These are phyloP conservation scores for Sciurus vulgaris DNA, from an alignment of 2,797 vertebrate genomes.

Conservation along the genomic window DNA sequence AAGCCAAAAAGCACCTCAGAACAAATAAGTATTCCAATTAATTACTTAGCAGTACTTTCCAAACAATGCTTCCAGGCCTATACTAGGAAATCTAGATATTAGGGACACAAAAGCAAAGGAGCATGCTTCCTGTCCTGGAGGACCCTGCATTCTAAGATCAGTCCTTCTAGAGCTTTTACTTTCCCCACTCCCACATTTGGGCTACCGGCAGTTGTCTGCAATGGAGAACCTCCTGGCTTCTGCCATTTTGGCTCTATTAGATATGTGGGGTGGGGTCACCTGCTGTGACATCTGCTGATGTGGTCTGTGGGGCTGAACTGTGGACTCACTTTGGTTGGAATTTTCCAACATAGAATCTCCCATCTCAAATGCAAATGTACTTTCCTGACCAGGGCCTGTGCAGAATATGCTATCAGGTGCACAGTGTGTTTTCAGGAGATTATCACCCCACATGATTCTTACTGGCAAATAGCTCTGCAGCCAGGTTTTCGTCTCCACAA, in stretches of 20 bases:
- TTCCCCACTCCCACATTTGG: neutral
- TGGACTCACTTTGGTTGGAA: neutral
- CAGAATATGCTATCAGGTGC: neutral
- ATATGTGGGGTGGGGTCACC: neutral
- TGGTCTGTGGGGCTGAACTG: neutral
- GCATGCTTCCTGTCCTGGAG: neutral
- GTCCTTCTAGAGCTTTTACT: neutral
- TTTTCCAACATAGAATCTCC: neutral
- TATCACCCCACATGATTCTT: constrained; percentile 3
- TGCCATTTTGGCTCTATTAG: neutral
- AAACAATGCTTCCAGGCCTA: neutral
- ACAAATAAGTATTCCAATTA: neutral
- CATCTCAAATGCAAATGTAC: neutral
- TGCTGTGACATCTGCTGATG: neutral
- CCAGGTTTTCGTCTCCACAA: neutral
- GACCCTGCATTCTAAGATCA: neutral
- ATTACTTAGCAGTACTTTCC: neutral
- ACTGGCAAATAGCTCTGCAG: neutral
- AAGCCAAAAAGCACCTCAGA: neutral
- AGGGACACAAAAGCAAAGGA: neutral
- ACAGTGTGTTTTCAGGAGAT: constrained; percentile 36
- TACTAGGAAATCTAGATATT: neutral
- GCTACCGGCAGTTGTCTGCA: neutral
- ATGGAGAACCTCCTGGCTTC: neutral
- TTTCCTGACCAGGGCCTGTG: neutral